phyloP scores from a whole-genome alignment of 2,797 vertebrate genomes.

The Bovichtus variegatus region DNA sequence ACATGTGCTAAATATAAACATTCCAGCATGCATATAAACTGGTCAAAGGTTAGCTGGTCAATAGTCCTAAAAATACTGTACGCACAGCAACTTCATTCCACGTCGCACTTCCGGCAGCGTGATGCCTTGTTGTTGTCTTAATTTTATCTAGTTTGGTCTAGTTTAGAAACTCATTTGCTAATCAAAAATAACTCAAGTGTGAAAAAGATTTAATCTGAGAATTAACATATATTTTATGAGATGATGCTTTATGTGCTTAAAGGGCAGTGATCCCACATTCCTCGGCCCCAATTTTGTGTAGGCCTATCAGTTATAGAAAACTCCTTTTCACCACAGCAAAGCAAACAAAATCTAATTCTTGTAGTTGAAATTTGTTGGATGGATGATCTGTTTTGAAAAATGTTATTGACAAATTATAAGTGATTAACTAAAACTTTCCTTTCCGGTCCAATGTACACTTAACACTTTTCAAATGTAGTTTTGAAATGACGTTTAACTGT shows the following conservation, averaged over 20 bases:
- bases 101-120: too few relatives aligned
- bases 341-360: background rate
- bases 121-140: background rate
- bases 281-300: background rate
- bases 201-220: background rate
- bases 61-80: slow-evolving; percentile 1
- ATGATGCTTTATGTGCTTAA: background rate
- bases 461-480: background rate
- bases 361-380: background rate
- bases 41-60: background rate
- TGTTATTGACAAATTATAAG: background rate
- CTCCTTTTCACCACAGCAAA: background rate
- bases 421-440: background rate
- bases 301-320: background rate
- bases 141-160: background rate
- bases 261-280: background rate
- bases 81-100: background rate
- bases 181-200: background rate
- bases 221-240: background rate
- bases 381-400: background rate
- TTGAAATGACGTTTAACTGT: background rate
- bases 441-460: background rate
- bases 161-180: background rate
- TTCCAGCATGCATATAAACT: slow-evolving; percentile 26
- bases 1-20: slow-evolving; percentile 56